A percentile compares a stretch with the other conserved stretches of the same genome.
These are phyloP conservation scores for Aphidoletes aphidimyza DNA, from an alignment of 2,888 invertebrate genomes.

Conservation along the genomic window DNA sequence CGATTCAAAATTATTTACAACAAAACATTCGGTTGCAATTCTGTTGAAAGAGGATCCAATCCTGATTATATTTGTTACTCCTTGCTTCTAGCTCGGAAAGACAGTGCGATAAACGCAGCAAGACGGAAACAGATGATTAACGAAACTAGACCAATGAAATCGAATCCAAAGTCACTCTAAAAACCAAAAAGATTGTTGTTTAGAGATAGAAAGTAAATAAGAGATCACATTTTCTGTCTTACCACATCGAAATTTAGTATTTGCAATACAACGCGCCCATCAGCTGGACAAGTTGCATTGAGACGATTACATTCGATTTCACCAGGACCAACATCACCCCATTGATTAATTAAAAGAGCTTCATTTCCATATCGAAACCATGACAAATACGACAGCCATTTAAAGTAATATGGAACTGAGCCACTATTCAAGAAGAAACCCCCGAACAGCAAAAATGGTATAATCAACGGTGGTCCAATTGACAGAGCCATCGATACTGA, in stretches of 20 bases:
- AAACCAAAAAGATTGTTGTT: slow-evolving; percentile 60
- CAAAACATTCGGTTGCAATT: no score
- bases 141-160: slow-evolving; percentile 76
- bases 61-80: slow-evolving; percentile 59
- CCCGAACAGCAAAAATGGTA: slow-evolving; percentile 94
- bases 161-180: slow-evolving; percentile 75
- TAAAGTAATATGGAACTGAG: slow-evolving; percentile 86
- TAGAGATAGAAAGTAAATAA: not conserved
- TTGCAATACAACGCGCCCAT: slow-evolving; percentile 81
- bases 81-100: slow-evolving; percentile 74
- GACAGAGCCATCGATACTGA: slow-evolving; percentile 89
- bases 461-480: slow-evolving; percentile 89
- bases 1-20: no score
- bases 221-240: slow-evolving; percentile 58
- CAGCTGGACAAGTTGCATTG: slow-evolving; percentile 81
- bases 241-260: slow-evolving; percentile 82
- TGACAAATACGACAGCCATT: slow-evolving; percentile 88
- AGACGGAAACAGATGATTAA: slow-evolving; percentile 80
- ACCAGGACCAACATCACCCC: slow-evolving; percentile 79
- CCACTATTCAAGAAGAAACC: slow-evolving; percentile 94
- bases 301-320: slow-evolving; percentile 79
- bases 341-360: slow-evolving; percentile 88
- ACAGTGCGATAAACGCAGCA: slow-evolving; percentile 79
- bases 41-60: no score
- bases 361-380: slow-evolving; percentile 95